phyloP scores from a whole-genome alignment of 2,113 vertebrate genomes.

The Otus sunia region DNA sequence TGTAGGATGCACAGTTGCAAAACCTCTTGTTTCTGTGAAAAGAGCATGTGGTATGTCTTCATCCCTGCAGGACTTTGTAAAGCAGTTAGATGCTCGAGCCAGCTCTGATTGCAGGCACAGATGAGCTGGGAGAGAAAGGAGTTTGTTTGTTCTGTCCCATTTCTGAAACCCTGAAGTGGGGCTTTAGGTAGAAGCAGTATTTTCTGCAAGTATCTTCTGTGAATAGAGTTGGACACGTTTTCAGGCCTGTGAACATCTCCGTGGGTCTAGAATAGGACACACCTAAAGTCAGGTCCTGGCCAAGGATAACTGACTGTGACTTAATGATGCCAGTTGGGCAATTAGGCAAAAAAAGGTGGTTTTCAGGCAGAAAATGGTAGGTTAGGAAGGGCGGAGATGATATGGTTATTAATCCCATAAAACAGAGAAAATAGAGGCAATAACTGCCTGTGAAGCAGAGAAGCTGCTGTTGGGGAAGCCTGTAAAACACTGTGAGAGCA shows the following conservation, averaged over 20 bases:
- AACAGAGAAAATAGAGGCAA: background rate
- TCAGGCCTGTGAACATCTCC: background rate
- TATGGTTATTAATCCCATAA: background rate
- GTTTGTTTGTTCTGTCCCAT: rapidly evolving
- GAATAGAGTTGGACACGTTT: rapidly evolving
- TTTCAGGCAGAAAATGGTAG: background rate
- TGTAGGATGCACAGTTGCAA: rapidly evolving
- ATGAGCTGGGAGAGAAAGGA: background rate
- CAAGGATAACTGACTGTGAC: background rate
- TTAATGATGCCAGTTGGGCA: background rate
- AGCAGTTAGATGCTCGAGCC: background rate
- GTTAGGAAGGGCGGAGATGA: background rate
- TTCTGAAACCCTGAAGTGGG: background rate
- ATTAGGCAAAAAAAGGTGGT: background rate
- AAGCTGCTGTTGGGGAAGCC: background rate
- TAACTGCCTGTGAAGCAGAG: background rate
- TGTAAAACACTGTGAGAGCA: background rate
- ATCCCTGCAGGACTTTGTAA: background rate
- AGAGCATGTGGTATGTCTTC: rapidly evolving
- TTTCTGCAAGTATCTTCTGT: background rate
- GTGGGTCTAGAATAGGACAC: background rate
- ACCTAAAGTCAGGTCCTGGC: background rate
- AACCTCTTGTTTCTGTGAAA: background rate
- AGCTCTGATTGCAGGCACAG: background rate
- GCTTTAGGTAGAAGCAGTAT: rapidly evolving